These are phyloP conservation scores for Oryzias sinensis DNA, from an alignment of 2,797 vertebrate genomes.

Conservation along the genomic window DNA sequence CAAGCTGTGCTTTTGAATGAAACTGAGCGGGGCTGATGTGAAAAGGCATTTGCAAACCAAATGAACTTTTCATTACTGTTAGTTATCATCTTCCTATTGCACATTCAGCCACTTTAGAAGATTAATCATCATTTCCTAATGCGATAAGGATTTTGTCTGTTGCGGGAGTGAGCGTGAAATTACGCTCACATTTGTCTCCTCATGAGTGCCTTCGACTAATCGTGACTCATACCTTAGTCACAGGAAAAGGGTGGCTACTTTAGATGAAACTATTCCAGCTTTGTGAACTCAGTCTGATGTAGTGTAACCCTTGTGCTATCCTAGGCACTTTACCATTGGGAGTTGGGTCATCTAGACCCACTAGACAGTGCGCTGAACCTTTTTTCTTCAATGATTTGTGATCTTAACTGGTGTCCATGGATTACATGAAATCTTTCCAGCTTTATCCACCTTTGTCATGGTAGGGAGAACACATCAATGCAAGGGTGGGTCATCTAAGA, in stretches of 20 bases:
- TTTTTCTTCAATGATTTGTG: too few relatives aligned
- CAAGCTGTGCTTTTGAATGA: slow-evolving; percentile 14
- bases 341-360: too few relatives aligned
- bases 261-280: too few relatives aligned
- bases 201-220: slow-evolving; percentile 10
- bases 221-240: slow-evolving; percentile 17
- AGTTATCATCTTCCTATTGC: slow-evolving; percentile 16
- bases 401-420: too few relatives aligned
- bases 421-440: too few relatives aligned
- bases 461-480: too few relatives aligned
- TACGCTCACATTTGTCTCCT: slow-evolving; percentile 2
- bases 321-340: too few relatives aligned
- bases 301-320: too few relatives aligned
- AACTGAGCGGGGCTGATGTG: slow-evolving; percentile 24
- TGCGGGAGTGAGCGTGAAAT: slow-evolving; percentile 5
- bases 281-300: too few relatives aligned
- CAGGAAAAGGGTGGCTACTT: neutral
- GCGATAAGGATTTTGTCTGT: slow-evolving; percentile 9
- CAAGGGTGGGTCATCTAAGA: too few relatives aligned
- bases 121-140: slow-evolving; percentile 11
- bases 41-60: slow-evolving; percentile 38
- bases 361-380: too few relatives aligned
- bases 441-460: too few relatives aligned
- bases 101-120: slow-evolving; percentile 4
- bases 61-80: slow-evolving; percentile 43